These are phyloP conservation scores for Megastigmus dorsalis DNA, from an alignment of 2,888 invertebrate species.

Conservation along the genomic window DNA sequence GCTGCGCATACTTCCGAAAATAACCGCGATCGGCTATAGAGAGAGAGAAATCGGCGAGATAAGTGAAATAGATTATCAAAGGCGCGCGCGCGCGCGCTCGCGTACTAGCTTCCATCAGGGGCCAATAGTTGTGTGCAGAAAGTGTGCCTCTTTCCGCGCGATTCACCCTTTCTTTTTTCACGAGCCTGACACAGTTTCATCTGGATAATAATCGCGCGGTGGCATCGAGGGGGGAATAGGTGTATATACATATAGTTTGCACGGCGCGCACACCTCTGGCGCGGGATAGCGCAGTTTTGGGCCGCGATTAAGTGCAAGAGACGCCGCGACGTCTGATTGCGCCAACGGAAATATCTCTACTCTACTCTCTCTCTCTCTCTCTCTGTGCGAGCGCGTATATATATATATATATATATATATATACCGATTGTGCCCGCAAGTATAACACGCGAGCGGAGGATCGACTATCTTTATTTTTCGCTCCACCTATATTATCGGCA, in stretches of 20 bases:
- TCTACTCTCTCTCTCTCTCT: neutral
- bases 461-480: too few relatives aligned
- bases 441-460: neutral
- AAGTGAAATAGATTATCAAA: too few relatives aligned
- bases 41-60: too few relatives aligned
- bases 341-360: neutral
- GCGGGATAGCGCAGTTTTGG: conserved; percentile 22
- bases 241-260: too few relatives aligned
- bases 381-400: neutral
- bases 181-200: neutral
- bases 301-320: conserved; percentile 8
- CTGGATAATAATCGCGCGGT: neutral
- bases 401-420: neutral
- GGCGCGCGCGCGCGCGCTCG: too few relatives aligned
- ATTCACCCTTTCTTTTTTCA: too few relatives aligned
- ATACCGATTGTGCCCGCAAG: neutral
- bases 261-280: neutral
- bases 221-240: neutral
- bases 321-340: neutral
- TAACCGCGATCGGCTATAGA: too few relatives aligned
- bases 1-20: neutral
- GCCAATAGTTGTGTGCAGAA: neutral
- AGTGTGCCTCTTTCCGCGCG: too few relatives aligned
- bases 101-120: neutral
- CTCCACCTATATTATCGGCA: neutral